phyloP scores from a whole-genome alignment of 2,888 invertebrate species.

The Marronus borbonicus region DNA sequence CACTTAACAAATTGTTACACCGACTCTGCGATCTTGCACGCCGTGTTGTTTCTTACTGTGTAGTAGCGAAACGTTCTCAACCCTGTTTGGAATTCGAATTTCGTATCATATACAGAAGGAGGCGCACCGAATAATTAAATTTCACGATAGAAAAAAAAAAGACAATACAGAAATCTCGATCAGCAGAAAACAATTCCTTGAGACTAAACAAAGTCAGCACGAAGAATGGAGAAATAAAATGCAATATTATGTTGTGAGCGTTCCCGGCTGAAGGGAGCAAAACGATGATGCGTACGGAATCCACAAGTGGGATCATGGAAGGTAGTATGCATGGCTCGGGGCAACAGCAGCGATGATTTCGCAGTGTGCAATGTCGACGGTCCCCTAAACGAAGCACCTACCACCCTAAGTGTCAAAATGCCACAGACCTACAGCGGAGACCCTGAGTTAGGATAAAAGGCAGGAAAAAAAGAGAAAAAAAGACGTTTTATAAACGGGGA shows the following conservation, averaged over 20 bases:
- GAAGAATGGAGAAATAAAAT: constrained; percentile 1
- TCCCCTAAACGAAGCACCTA: constrained; percentile 30
- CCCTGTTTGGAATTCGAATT: no score
- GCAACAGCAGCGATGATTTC: constrained; percentile 13
- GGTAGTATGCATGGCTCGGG: background rate
- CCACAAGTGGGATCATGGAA: constrained; percentile 59
- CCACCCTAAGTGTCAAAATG: constrained; percentile 41
- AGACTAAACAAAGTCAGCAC: no score
- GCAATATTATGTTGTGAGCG: constrained; percentile 27
- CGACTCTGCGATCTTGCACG: no score
- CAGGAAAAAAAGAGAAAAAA: constrained; percentile 1
- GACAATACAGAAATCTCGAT: no score
- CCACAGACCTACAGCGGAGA: constrained; percentile 31
- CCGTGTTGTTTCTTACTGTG: no score
- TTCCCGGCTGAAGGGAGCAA: constrained; percentile 55
- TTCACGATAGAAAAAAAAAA: no score
- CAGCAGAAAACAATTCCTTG: no score
- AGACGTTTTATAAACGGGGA: constrained; percentile 31
- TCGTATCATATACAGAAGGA: no score
- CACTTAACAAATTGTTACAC: no score
- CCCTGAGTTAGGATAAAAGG: constrained; percentile 10
- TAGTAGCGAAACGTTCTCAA: no score
- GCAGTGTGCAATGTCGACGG: constrained; percentile 4
- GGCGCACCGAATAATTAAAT: no score
- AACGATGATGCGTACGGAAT: constrained; percentile 60